Base-by-base conservation (phyloP, 37 sponge, comb jelly and placozoan species). In the Lycopodina hypogea region DNA sequence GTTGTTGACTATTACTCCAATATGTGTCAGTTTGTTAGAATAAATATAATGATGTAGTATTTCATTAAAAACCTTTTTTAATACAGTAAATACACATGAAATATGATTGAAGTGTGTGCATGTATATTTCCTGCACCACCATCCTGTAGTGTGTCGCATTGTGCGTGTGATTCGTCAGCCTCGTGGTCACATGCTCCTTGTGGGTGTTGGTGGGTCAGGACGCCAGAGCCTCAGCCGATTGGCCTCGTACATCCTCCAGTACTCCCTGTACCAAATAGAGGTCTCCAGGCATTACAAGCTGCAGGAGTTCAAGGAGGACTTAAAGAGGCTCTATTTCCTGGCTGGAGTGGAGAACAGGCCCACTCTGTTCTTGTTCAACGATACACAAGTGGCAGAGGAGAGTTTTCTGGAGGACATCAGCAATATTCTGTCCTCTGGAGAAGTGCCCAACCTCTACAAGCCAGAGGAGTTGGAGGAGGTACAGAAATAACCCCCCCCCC, bases 391-490 rank as follows among this genome's bases (percentile, higher is more conserved):
- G 39, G 96, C 95, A 35, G 90, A 91, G 32, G 99, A 99, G 86
- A 72, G 76, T 23, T 99, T 99, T 78, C 88, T 99, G 64, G 99
- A 99, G 69, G 96, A 99, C 75, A 99, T 99, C 76, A 96, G 95
- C 81, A 99, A 99, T 73, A 96, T 99, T 51, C 90, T 99, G 56
- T 91, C 92, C 45, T 89, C 91, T 45, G 99, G 99, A 37, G 99
- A 99, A 74, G 99, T 99, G 48, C 99, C 99, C 56, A 99, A 99
- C 60, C 88, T 99, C 42, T 99, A 99, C 85, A 92, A 89, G 35
- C 93, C 95, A 57, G 99, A 99, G 17, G 99, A 99, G 28, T 99
- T 99, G 79, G 99, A 99, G 71, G 96, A 95, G 83, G 99, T 94
- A 18, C 75, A 77, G 48, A 53, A 38, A 39, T 52, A 74, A n/a